phyloP scores from a whole-genome alignment of 2,888 invertebrate species.

The Drosophila siamana region DNA sequence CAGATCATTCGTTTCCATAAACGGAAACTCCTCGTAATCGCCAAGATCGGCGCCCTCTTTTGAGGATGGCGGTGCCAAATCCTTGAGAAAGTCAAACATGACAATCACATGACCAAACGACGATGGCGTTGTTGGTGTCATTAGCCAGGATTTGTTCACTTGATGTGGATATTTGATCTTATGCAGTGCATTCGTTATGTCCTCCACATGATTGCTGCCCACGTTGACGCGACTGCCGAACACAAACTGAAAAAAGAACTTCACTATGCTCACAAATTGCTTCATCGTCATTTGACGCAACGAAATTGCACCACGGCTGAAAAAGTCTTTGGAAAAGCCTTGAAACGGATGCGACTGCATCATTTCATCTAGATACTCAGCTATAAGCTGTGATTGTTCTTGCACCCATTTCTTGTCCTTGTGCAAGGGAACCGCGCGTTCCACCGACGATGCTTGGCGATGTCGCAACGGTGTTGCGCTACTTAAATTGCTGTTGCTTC shows the following conservation, averaged over 20 bases:
- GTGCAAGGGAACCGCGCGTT: conserved; percentile 65
- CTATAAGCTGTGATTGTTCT: conserved; percentile 73
- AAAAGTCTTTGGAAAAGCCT: conserved; percentile 70
- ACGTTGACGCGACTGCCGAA: conserved; percentile 80
- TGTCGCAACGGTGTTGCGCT: conserved; percentile 52
- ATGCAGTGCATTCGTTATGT: conserved; percentile 78
- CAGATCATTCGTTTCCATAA: conserved; percentile 57
- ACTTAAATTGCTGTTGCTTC: conserved; percentile 17
- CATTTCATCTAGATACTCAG: conserved; percentile 74
- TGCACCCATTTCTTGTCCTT: conserved; percentile 84
- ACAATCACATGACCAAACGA: conserved; percentile 83
- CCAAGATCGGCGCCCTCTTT: conserved; percentile 10
- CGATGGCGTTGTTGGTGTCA: conserved; percentile 84
- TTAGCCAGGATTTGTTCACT: conserved; percentile 84
- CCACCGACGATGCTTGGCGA: conserved; percentile 64
- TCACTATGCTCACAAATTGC: conserved; percentile 83
- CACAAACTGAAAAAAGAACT: conserved; percentile 79
- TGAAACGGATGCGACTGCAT: conserved; percentile 41
- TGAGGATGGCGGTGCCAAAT: conserved; percentile 68
- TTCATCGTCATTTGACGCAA: conserved; percentile 84
- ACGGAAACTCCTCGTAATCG: conserved; percentile 51
- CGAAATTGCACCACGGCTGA: conserved; percentile 60
- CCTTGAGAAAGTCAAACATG: conserved; percentile 82
- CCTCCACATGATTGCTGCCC: conserved; percentile 81
- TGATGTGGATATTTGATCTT: conserved; percentile 83